Evolutionary conservation across 2,113 vertebrate species (phyloP).

Genomic region (Machaerirhynchus nigripectus): DNA sequence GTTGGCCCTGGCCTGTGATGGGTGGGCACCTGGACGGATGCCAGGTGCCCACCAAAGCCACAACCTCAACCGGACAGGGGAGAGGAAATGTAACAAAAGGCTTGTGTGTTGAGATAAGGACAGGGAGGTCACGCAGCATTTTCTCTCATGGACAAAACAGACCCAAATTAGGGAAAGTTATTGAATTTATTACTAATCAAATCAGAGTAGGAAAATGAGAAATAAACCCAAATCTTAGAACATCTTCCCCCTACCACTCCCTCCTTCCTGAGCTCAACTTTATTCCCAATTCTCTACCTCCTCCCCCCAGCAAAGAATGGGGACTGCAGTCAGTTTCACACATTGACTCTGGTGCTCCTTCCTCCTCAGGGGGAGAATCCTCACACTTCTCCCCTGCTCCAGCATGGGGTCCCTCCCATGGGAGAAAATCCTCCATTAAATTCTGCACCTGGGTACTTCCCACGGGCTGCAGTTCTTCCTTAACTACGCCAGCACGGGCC

Average conservation of each 20-base stretch:
- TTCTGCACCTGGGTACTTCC: background rate
- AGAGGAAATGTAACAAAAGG: background rate
- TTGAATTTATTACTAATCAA: background rate
- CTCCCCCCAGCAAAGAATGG: background rate
- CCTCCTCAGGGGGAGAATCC: background rate
- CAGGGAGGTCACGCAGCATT: background rate
- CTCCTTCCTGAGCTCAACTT: background rate
- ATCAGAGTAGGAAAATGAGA: background rate
- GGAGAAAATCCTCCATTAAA: background rate
- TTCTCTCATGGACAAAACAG: background rate
- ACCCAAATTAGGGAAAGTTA: background rate
- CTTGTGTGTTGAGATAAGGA: rapidly evolving
- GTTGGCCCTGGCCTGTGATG: background rate
- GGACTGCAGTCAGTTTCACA: rapidly evolving
- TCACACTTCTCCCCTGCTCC: background rate
- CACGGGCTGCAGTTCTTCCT: background rate
- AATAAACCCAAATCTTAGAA: background rate
- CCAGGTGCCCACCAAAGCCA: background rate
- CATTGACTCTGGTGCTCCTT: background rate
- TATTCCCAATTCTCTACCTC: rapidly evolving
- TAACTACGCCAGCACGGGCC: background rate
- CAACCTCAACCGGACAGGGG: background rate
- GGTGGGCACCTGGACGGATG: background rate
- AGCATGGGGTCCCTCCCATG: rapidly evolving
- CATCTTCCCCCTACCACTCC: background rate